phyloP scores from a whole-genome alignment of 2,113 vertebrate species.

The Proterorhinus semilunaris region DNA sequence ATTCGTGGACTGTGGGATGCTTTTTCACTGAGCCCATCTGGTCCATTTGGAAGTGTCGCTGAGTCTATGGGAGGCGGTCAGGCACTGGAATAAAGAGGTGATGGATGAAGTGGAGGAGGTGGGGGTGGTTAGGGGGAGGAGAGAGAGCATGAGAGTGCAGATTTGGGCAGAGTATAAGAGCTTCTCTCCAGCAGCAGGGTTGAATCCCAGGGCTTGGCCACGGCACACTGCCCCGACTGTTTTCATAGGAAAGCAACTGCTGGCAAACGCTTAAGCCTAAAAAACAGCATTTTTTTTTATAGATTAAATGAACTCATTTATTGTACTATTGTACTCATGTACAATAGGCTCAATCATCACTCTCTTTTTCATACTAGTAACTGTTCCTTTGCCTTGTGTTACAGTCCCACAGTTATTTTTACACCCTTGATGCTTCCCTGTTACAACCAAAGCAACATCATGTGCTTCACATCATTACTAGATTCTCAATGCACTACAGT shows the following conservation, averaged over 20 bases:
- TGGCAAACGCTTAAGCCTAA: not conserved
- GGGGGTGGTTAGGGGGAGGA: slow-evolving; percentile 18
- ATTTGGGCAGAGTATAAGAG: slow-evolving; percentile 52
- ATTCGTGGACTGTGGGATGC: slow-evolving; percentile 19
- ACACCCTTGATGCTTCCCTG: too few relatives aligned
- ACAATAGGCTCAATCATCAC: too few relatives aligned
- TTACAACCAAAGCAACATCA: too few relatives aligned
- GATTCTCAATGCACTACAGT: too few relatives aligned
- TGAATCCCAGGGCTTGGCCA: slow-evolving; percentile 65
- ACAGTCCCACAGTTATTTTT: too few relatives aligned
- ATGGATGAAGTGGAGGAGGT: slow-evolving; percentile 44
- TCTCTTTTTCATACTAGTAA: too few relatives aligned
- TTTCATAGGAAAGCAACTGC: slow-evolving; percentile 55
- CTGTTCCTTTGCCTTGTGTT: too few relatives aligned
- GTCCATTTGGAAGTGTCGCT: slow-evolving; percentile 55
- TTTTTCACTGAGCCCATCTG: slow-evolving; percentile 60
- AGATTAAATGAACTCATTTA: too few relatives aligned
- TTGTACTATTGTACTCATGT: too few relatives aligned
- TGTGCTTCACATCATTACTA: too few relatives aligned
- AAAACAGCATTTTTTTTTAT: slow-evolving; percentile 4
- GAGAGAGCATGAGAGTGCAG: slow-evolving; percentile 68
- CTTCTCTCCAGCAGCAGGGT: slow-evolving; percentile 54
- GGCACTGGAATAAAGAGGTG: slow-evolving; percentile 37
- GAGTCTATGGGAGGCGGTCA: slow-evolving; percentile 45
- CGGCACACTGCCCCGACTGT: slow-evolving; percentile 68